phyloP scores from a whole-genome alignment of 2,888 invertebrate species.

The Chrysina gloriosa region DNA sequence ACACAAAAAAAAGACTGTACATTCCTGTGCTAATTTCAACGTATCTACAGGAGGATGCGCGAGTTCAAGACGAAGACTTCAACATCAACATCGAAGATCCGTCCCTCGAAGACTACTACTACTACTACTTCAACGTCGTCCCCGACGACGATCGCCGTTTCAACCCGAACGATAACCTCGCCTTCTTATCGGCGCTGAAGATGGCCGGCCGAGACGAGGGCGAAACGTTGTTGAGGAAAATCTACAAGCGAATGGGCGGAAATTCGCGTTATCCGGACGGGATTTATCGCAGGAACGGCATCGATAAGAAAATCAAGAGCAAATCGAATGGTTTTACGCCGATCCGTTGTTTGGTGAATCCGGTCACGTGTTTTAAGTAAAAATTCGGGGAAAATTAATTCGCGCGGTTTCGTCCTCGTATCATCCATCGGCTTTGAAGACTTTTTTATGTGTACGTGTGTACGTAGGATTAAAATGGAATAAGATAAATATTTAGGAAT shows the following conservation, averaged over 20 bases:
- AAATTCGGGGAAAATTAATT: background rate
- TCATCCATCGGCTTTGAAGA: conserved; percentile 1
- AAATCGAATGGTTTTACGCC: conserved; percentile 19
- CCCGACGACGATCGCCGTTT: background rate
- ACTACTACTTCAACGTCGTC: background rate
- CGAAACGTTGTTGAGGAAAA: background rate
- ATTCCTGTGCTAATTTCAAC: conserved; percentile 38
- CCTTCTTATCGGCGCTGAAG: too few relatives aligned
- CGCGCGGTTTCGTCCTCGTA: background rate
- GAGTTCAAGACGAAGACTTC: conserved; percentile 12
- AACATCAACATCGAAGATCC: background rate
- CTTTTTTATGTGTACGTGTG: background rate
- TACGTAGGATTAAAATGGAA: background rate
- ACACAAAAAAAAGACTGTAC: background rate
- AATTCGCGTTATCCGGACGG: conserved; percentile 15
- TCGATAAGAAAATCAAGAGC: conserved; percentile 38
- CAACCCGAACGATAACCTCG: background rate
- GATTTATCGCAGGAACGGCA: conserved; percentile 34
- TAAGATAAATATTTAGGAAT: too few relatives aligned
- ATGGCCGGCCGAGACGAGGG: too few relatives aligned
- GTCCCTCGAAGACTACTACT: background rate
- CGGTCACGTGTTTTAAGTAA: conserved; percentile 48
- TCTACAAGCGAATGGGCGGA: conserved; percentile 11
- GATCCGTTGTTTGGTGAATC: conserved; percentile 48
- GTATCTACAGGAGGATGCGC: conserved; percentile 38